These are phyloP conservation scores for Verasper variegatus DNA, from an alignment of 2,113 vertebrate species.

Conservation along the genomic window DNA sequence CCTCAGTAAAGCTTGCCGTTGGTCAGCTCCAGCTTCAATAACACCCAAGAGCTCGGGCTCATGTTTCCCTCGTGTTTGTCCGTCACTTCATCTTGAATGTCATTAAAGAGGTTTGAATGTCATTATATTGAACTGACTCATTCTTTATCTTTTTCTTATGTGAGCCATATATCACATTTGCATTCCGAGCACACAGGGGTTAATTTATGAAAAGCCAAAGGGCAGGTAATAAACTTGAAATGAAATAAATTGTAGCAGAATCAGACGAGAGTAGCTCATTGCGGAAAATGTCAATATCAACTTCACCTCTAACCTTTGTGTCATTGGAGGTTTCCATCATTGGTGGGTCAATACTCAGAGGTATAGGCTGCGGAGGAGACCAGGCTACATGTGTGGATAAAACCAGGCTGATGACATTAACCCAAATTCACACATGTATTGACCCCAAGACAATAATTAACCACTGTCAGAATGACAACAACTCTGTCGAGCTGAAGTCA, in stretches of 20 bases:
- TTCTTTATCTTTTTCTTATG: conserved; percentile 5
- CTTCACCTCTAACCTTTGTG: conserved; percentile 37
- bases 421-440: neutral
- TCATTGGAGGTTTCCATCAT: conserved; percentile 40
- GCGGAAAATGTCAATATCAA: conserved; percentile 23
- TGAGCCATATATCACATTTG: neutral
- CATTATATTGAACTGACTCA: neutral
- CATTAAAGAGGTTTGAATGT: conserved; percentile 46
- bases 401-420: conserved; percentile 21
- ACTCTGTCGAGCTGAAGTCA: neutral
- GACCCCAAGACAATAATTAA: neutral
- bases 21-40: neutral
- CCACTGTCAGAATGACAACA: conserved; percentile 12
- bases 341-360: conserved; percentile 40
- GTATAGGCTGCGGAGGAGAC: neutral
- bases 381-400: neutral
- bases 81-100: conserved; percentile 5
- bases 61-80: conserved; percentile 6
- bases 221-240: conserved; percentile 26
- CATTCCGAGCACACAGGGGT: neutral
- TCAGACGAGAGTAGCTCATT: conserved; percentile 11
- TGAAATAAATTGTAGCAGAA: conserved; percentile 28
- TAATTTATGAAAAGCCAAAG: conserved; percentile 19
- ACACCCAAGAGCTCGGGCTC: neutral
- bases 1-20: conserved; percentile 37